A percentile compares a stretch with the other conserved stretches of the same genome.
phyloP scores from a whole-genome alignment of 1,140 invertebrate genomes.

The Belonocnema kinseyi region DNA sequence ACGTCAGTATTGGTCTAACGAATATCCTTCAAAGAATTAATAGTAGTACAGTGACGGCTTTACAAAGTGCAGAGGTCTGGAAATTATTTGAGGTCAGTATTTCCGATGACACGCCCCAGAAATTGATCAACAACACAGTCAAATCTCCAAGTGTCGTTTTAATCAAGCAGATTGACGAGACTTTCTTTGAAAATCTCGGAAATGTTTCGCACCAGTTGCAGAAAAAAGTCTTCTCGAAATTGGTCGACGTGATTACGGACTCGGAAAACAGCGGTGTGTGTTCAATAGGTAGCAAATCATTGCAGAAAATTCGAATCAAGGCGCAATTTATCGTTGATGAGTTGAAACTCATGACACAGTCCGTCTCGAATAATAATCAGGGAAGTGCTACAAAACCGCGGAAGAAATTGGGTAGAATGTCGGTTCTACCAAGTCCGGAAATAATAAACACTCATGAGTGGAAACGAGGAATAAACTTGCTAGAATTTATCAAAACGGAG shows the following conservation, averaged over 20 bases:
- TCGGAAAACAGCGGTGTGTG: constrained; percentile 75
- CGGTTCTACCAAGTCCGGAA: constrained; percentile 67
- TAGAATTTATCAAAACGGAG: constrained; percentile 93
- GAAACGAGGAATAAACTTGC: constrained; percentile 85
- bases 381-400: constrained; percentile 31
- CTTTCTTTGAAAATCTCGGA: constrained; percentile 65
- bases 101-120: constrained; percentile 44
- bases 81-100: constrained; percentile 63
- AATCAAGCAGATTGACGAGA: constrained; percentile 77
- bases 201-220: constrained; percentile 54
- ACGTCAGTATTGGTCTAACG: constrained; percentile 58
- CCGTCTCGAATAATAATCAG: constrained; percentile 58
- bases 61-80: constrained; percentile 67
- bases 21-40: constrained; percentile 70
- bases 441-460: constrained; percentile 81
- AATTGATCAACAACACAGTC: constrained; percentile 44
- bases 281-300: constrained; percentile 78
- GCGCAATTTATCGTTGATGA: constrained; percentile 79
- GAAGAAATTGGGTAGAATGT: constrained; percentile 38
- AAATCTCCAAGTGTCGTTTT: constrained; percentile 62
- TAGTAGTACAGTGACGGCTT: constrained; percentile 62
- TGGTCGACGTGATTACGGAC: constrained; percentile 69
- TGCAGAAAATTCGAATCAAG: constrained; percentile 84
- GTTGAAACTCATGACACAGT: constrained; percentile 77
- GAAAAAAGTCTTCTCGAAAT: constrained; percentile 63